phyloP scores from a whole-genome alignment of 2,113 vertebrate species.

The Carassius auratus region DNA sequence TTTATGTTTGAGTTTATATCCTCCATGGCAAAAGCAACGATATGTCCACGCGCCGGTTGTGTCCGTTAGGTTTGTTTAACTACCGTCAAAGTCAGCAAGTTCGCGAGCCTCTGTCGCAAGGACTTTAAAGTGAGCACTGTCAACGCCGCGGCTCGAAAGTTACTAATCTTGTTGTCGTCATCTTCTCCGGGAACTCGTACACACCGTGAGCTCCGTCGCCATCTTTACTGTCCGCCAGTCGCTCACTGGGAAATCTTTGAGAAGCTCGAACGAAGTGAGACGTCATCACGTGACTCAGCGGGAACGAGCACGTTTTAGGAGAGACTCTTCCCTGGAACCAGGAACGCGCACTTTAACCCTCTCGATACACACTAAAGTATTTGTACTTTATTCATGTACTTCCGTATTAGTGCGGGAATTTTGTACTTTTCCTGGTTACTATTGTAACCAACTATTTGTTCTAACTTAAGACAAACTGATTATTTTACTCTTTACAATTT shows the following conservation, averaged over 20 bases:
- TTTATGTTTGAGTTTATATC: constrained; percentile 93
- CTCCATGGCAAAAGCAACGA: constrained; percentile 80
- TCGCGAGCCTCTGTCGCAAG: background rate
- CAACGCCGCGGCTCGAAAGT: constrained; percentile 62
- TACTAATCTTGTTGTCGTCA: constrained; percentile 66
- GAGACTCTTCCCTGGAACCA: constrained; percentile 38
- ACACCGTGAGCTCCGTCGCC: constrained; percentile 69
- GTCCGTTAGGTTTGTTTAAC: constrained; percentile 38
- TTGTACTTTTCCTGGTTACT: background rate
- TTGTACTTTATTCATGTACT: background rate
- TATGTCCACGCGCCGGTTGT: constrained; percentile 34
- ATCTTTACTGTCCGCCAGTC: constrained; percentile 77
- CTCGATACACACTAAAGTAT: background rate
- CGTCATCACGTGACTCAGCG: constrained; percentile 45
- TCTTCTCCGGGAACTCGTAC: constrained; percentile 67
- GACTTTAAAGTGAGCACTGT: constrained; percentile 53
- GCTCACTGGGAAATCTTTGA: constrained; percentile 68
- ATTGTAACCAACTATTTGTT: background rate
- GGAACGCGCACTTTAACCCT: constrained; percentile 30
- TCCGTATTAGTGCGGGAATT: background rate
- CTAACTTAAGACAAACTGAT: background rate
- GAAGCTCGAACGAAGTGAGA: constrained; percentile 18
- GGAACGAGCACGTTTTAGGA: constrained; percentile 57
- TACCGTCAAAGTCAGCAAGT: constrained; percentile 28
- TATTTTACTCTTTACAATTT: background rate